Conservation (phyloP, 2,888 invertebrate species). For the Ochropleura leucogaster region DNA sequence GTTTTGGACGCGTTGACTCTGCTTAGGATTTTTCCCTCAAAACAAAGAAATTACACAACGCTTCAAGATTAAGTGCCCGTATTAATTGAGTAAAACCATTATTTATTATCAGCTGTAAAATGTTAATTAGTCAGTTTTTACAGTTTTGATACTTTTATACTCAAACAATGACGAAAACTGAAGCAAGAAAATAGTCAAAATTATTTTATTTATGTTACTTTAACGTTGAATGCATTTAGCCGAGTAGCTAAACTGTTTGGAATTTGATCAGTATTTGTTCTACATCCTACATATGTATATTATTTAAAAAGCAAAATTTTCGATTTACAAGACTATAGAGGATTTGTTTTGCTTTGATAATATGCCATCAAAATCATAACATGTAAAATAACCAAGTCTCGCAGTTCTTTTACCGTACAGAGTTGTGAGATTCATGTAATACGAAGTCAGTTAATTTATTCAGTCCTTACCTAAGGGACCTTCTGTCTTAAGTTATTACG, state of each 20-base stretch:
- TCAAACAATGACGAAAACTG: conserved; percentile 10
- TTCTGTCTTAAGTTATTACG: too few relatives aligned
- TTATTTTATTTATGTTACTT: not conserved
- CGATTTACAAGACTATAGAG: not conserved
- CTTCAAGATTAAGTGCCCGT: not conserved
- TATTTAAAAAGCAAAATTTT: not conserved
- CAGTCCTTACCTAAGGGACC: too few relatives aligned
- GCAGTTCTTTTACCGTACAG: too few relatives aligned
- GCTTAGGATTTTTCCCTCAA: not conserved
- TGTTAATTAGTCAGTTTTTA: conserved; percentile 20
- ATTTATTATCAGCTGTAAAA: conserved; percentile 25
- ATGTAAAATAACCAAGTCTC: too few relatives aligned
- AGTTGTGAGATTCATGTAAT: too few relatives aligned
- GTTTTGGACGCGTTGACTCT: not conserved
- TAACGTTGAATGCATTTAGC: not conserved
- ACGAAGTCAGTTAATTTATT: too few relatives aligned
- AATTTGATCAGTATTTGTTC: not conserved
- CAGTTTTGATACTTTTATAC: not conserved
- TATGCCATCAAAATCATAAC: too few relatives aligned
- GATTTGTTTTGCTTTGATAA: not conserved
- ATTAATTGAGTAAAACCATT: conserved; percentile 24
- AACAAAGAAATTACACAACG: not conserved
- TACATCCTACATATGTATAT: not conserved
- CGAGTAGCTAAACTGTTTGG: not conserved
- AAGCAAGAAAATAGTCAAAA: not conserved